Evolutionary conservation across 92 coral and sea anemone species (phyloP), one percentile per base, ranked within the genome.

Genomic region (Galaxea fascicularis): DNA sequence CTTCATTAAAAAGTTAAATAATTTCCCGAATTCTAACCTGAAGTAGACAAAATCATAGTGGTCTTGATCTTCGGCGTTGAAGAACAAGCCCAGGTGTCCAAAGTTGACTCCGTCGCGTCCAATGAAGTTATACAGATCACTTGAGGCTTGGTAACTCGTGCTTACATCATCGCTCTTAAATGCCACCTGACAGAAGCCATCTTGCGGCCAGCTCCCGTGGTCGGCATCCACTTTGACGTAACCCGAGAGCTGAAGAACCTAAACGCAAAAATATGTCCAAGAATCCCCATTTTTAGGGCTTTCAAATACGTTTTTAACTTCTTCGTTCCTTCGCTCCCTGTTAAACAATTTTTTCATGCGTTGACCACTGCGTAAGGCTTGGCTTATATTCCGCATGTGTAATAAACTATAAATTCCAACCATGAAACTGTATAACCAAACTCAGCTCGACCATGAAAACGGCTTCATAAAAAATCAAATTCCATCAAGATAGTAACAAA

Each of bases 41-140:
- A 91, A 91, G 85, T 91, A 91, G 57, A 91, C 91, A 58, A 91
- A 91, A 69, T 91, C 94, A 52, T 71, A 91, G 81, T 83, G 88
- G 88, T 87, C 75, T 18, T 82, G 73, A 71, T 91, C 89, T 16
- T 45, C 73, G 13, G 86, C 92, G 63, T 91, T 91, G 71, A 87
- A 88, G 16, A 89, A 78, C 71, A 91, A 56, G 0, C 93, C 93
- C 22, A 56, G 72, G 35, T 90, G 91, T 10, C 93, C 93, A 0
- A 67, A 59, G 82, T 90, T 79, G 26, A 87, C 79, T 8, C 86
- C 85, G 12, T 7, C 24, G 10, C 35, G 15, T 67, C 93, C 93
- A 25, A 80, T 90, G 74, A 85, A 85, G 80, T 90, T 90, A 46
- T 51, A 90, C 41, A 90, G 8, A 25, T 90, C 82, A 8, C 71